Conservation (phyloP, 2,797 vertebrate genomes). For the Pseudochaenichthys georgianus region DNA sequence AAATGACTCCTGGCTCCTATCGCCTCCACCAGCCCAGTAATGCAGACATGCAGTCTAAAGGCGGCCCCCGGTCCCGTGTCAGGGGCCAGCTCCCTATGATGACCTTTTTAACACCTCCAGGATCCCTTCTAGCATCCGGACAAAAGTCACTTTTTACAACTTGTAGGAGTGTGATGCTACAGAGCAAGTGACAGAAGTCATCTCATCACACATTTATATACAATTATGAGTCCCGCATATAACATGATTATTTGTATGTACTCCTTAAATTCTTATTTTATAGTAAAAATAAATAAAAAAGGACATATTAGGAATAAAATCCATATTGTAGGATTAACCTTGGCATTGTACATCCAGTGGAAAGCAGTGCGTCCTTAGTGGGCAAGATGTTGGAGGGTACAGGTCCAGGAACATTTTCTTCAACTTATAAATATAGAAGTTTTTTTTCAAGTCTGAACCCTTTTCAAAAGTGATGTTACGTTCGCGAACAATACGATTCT, state of each 20-base stretch:
- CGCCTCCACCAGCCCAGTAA: conserved; percentile 63
- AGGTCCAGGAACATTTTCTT: conserved; percentile 41
- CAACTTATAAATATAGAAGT: conserved; percentile 30
- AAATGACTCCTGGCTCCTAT: conserved; percentile 63
- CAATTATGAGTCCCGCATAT: neutral
- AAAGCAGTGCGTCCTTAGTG: no score
- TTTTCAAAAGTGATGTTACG: conserved; percentile 18
- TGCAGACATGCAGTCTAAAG: conserved; percentile 77
- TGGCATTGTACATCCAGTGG: no score
- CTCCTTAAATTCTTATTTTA: neutral
- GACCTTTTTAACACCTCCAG: conserved; percentile 78
- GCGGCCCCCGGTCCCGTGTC: conserved; percentile 48
- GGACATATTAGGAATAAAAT: no score
- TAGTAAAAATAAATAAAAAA: neutral
- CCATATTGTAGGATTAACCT: no score
- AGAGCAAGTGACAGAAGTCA: conserved; percentile 26
- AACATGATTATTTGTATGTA: neutral
- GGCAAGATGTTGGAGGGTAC: neutral
- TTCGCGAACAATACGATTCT: no score
- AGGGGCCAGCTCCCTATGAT: conserved; percentile 50
- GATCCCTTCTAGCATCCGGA: conserved; percentile 58
- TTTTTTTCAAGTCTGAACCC: conserved; percentile 20
- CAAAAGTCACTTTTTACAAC: conserved; percentile 66
- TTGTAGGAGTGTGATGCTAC: conserved; percentile 29
- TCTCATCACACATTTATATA: neutral